Evolutionary conservation across 2,797 vertebrate genomes (phyloP), one percentile per base, ranked within the genome.

Genomic region (Helicolenus hilgendorfi): DNA sequence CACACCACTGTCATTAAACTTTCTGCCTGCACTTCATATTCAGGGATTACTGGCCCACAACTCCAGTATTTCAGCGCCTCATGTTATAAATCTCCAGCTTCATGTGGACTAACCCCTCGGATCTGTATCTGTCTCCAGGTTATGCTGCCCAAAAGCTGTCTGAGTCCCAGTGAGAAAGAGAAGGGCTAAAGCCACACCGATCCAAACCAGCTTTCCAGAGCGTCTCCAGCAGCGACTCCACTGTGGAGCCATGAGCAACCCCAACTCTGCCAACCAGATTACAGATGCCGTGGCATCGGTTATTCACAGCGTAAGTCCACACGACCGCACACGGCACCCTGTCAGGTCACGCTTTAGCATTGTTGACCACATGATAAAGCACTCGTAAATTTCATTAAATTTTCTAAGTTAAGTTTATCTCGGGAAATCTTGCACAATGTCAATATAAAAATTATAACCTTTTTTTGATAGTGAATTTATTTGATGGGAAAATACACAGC

Each of bases 121-220:
- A 56, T 91, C 74, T 93, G 14, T 73, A 5, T 93, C 45, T 89
- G 63, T 80, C 76, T 89, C 87, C 95, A 98, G 97, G 97, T 98
- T 98, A 98, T 98, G 97, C 97, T 97, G 96, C 96, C 94, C 96
- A 97, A 97, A 97, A 97, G 97, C 93, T 96, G 96, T 79, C 94
- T 97, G 95, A 98, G 97, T 97, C 97, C 95, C 93, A 97, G 96
- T 81, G 97, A 97, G 97, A 97, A 97, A 97, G 97, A 98, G 93
- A 98, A 98, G 95, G 97, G 97, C 95, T 98, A 97, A 97, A 96
- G 95, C 91, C 89, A 3, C 91, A 91, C 81, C 53, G 14, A 82
- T 88, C 87, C 87, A 33, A 27, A 77, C 79, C 87, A 93, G 91
- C 90, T 93, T 83, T 85, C 88, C 91, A 69, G 38, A 81, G 9